Conservation (phyloP, 2,797 vertebrate genomes). For the Neostethus bicornis region DNA sequence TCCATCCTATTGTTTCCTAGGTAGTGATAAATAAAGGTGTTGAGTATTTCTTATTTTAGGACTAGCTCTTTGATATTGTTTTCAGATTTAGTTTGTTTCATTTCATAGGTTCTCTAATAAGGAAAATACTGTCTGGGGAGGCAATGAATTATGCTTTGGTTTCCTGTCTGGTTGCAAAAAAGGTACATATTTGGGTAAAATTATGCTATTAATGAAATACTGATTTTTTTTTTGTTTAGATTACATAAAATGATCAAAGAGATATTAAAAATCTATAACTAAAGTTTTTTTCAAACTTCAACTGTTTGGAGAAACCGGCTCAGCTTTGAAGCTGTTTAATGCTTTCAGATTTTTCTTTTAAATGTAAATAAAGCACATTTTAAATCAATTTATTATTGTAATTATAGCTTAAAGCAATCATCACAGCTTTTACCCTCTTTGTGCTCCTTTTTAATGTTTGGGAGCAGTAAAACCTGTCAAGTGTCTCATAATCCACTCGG, state of each 20-base stretch:
- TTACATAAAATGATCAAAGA: background rate
- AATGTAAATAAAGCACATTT: too few relatives aligned
- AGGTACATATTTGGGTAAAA: background rate
- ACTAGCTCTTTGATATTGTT: conserved; percentile 6
- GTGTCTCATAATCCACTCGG: conserved; percentile 35
- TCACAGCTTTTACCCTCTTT: conserved; percentile 13
- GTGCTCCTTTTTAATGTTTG: conserved; percentile 24
- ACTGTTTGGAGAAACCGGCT: too few relatives aligned
- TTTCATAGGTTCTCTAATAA: background rate
- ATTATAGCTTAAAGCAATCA: too few relatives aligned
- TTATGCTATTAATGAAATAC: too few relatives aligned
- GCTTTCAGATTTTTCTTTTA: too few relatives aligned
- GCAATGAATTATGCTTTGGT: background rate
- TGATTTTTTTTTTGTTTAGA: too few relatives aligned
- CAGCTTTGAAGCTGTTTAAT: too few relatives aligned
- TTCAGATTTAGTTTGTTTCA: conserved; percentile 9
- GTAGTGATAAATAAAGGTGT: conserved; percentile 4
- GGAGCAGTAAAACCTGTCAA: conserved; percentile 22
- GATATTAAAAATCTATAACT: conserved; percentile 1
- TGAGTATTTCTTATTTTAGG: conserved; percentile 3
- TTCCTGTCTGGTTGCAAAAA: background rate
- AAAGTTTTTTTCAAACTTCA: too few relatives aligned
- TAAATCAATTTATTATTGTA: too few relatives aligned
- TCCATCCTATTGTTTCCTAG: too few relatives aligned
- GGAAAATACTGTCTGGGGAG: too few relatives aligned